Conservation (phyloP, 2,888 invertebrate species). For the Drosophila lacicola region DNA sequence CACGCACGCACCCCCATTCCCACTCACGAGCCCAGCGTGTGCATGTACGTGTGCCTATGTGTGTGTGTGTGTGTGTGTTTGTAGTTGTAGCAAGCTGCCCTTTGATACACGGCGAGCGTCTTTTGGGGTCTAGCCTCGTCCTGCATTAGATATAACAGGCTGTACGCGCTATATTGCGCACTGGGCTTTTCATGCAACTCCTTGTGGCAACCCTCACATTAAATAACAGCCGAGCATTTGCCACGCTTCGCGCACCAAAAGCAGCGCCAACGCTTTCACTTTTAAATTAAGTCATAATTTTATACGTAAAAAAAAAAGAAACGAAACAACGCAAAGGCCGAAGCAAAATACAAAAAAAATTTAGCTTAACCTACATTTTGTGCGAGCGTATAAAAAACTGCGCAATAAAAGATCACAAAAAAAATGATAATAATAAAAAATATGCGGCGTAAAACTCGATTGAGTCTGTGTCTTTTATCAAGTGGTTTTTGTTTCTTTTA, state of each 20-base stretch:
- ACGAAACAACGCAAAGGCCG: conserved; percentile 23
- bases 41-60: not conserved
- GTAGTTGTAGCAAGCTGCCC: conserved; percentile 40
- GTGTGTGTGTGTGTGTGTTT: conserved; percentile 16
- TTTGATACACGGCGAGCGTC: conserved; percentile 33
- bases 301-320: conserved; percentile 41
- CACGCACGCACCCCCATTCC: not conserved
- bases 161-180: conserved; percentile 35
- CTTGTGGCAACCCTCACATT: conserved; percentile 29
- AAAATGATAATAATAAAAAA: conserved; percentile 4
- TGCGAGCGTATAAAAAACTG: conserved; percentile 46
- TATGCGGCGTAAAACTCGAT: conserved; percentile 34
- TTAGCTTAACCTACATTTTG: conserved; percentile 67
- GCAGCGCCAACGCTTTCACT: conserved; percentile 65
- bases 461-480: conserved; percentile 30
- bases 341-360: conserved; percentile 22
- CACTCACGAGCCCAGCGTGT: not conserved
- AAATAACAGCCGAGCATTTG: conserved; percentile 47
- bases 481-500: conserved; percentile 23
- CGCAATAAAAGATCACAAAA: conserved; percentile 48
- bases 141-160: conserved; percentile 26
- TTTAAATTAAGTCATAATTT: conserved; percentile 79
- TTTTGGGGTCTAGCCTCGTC: conserved; percentile 18
- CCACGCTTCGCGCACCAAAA: conserved; percentile 21
- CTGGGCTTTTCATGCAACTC: conserved; percentile 12